Conservation (phyloP, 2,797 vertebrate genomes). For the Myotis myotis region DNA sequence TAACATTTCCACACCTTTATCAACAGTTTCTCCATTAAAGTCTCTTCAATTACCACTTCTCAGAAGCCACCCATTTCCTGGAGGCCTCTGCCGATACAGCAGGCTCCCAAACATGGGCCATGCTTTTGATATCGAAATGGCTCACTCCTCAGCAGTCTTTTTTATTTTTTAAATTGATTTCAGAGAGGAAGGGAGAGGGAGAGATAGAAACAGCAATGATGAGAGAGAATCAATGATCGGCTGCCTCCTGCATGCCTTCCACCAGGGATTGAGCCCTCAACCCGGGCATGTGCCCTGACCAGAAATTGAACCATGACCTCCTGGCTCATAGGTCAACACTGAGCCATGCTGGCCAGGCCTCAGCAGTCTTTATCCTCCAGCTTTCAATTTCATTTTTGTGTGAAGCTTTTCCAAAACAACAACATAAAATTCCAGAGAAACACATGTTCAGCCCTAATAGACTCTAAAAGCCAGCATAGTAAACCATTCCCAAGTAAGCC, state of each 20-base stretch:
- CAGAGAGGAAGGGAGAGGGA: no score
- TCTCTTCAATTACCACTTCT: not conserved
- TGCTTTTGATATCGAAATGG: not conserved
- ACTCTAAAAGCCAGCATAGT: slow-evolving; percentile 45
- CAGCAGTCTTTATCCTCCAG: not conserved
- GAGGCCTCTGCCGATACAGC: not conserved
- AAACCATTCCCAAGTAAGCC: slow-evolving; percentile 60
- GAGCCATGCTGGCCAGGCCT: not conserved
- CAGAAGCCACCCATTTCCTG: not conserved
- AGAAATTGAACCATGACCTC: no score
- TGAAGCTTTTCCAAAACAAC: slow-evolving; percentile 62
- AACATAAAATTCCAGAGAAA: slow-evolving; percentile 71
- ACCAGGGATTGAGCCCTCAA: no score
- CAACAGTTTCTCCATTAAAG: not conserved
- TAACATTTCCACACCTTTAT: not conserved
- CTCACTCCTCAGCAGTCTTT: slow-evolving; percentile 3
- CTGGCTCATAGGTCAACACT: no score
- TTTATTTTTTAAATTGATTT: no score
- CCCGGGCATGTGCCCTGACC: no score
- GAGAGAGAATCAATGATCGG: no score
- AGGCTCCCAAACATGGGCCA: not conserved
- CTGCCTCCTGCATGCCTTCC: no score
- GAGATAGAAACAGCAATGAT: no score
- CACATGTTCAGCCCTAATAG: slow-evolving; percentile 58
- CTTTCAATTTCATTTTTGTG: slow-evolving; percentile 45